phyloP scores from a whole-genome alignment of 2,888 invertebrate genomes.

The Augochlorella aurata region DNA sequence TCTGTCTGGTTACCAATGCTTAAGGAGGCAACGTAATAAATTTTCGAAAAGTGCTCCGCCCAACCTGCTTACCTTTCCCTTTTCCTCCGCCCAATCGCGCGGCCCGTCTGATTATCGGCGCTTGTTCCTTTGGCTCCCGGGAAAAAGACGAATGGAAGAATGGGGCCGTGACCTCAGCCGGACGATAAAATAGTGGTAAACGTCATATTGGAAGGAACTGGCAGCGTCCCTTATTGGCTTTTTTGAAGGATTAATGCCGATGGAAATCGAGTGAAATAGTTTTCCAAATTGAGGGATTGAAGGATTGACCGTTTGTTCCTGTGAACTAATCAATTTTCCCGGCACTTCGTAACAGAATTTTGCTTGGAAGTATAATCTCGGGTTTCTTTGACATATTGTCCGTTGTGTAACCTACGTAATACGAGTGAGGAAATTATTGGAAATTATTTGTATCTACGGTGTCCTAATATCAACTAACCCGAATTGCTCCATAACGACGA shows the following conservation, averaged over 20 bases:
- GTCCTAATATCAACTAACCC: no score
- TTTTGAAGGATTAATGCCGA: slow-evolving; percentile 18
- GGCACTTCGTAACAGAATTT: neutral
- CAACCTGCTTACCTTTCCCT: slow-evolving; percentile 44
- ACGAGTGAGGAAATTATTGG: no score
- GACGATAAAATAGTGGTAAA: slow-evolving; percentile 22
- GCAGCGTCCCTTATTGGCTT: neutral
- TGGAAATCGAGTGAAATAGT: slow-evolving; percentile 19
- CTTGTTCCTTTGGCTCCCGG: slow-evolving; percentile 9
- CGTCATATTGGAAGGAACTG: slow-evolving; percentile 6
- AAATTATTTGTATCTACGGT: no score
- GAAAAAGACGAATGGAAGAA: slow-evolving; percentile 13
- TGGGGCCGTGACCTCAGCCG: neutral
- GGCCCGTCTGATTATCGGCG: slow-evolving; percentile 17
- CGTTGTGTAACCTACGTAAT: no score
- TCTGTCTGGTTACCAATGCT: slow-evolving; percentile 53
- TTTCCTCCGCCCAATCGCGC: neutral
- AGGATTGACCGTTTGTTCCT: neutral
- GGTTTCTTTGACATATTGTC: no score
- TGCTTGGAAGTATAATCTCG: neutral
- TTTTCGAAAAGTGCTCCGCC: slow-evolving; percentile 59
- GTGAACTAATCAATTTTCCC: neutral
- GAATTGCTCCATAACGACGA: no score
- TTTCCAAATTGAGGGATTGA: neutral
- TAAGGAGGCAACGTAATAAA: slow-evolving; percentile 57